phyloP scores from a whole-genome alignment of 2,888 invertebrate species.

The Chouioia cunea region DNA sequence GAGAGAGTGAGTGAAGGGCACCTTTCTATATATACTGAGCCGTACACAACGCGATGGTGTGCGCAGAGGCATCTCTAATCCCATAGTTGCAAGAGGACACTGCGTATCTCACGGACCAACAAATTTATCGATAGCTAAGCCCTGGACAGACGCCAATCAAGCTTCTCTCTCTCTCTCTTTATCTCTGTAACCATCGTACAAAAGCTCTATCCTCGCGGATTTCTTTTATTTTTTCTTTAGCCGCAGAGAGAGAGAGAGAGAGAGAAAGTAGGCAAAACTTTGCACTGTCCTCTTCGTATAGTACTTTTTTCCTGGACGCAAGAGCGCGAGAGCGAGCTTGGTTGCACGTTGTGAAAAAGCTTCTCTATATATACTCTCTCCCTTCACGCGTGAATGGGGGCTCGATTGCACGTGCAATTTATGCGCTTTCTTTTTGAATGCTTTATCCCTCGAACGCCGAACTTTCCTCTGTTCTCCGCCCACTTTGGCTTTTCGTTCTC shows the following conservation, averaged over 20 bases:
- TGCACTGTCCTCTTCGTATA: background rate
- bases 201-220: no score
- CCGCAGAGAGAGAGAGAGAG: no score
- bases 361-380: background rate
- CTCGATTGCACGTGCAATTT: constrained; percentile 46
- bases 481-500: background rate
- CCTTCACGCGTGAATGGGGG: constrained; percentile 43
- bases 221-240: no score
- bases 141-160: constrained; percentile 49
- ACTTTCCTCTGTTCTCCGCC: constrained; percentile 38
- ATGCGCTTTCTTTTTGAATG: constrained; percentile 46
- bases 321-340: background rate
- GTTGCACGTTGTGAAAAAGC: no score
- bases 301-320: background rate
- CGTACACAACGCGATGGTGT: constrained; percentile 19
- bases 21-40: constrained; percentile 36
- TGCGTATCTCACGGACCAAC: no score
- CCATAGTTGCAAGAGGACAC: background rate
- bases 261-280: constrained; percentile 38
- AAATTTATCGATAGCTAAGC: constrained; percentile 43
- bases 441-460: constrained; percentile 38
- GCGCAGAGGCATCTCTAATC: constrained; percentile 24
- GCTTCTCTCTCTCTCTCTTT: constrained; percentile 4
- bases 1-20: constrained; percentile 17
- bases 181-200: background rate